A percentile compares a stretch with the other conserved stretches of the same genome.
Conservation (phyloP, 2,797 vertebrate genomes). For the Rousettus madagascariensis region DNA sequence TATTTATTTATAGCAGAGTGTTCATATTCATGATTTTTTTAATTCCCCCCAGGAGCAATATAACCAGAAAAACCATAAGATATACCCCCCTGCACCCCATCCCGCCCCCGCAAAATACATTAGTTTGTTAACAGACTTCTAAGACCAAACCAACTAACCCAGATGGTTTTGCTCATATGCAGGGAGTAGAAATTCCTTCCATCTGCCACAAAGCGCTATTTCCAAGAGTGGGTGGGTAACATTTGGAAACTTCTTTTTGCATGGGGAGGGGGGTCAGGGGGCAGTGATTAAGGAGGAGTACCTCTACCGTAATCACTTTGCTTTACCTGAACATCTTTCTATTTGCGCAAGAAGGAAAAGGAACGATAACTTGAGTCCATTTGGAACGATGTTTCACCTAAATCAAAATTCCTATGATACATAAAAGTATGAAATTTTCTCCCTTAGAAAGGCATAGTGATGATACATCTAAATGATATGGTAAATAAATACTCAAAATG, state of each 20-base stretch:
- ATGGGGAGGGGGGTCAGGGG: not conserved
- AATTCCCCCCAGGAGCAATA: slow-evolving; percentile 83
- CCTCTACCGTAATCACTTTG: not conserved
- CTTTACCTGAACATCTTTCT: slow-evolving; percentile 26
- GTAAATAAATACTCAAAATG: not conserved
- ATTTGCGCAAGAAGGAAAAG: not conserved
- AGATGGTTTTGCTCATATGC: slow-evolving; percentile 85
- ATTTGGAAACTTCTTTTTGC: not conserved
- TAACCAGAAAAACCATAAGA: slow-evolving; percentile 56
- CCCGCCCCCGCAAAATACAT: not conserved
- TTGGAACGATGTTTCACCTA: not conserved
- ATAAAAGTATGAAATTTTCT: not conserved
- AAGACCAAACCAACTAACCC: slow-evolving; percentile 43
- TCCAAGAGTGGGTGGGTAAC: not conserved
- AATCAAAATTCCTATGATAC: not conserved
- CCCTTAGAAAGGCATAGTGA: not conserved
- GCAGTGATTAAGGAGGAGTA: not conserved
- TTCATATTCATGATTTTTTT: not conserved
- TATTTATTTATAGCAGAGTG: not conserved
- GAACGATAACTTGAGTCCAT: not conserved
- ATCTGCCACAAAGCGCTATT: slow-evolving; percentile 32
- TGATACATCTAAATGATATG: not conserved
- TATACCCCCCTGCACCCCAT: not conserved
- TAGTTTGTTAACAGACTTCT: not conserved
- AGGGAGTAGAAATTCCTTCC: slow-evolving; percentile 79